Evolutionary conservation across 2,113 vertebrate species (phyloP), one percentile per base, ranked within the genome.

Genomic region (Chionodraco myersi): DNA sequence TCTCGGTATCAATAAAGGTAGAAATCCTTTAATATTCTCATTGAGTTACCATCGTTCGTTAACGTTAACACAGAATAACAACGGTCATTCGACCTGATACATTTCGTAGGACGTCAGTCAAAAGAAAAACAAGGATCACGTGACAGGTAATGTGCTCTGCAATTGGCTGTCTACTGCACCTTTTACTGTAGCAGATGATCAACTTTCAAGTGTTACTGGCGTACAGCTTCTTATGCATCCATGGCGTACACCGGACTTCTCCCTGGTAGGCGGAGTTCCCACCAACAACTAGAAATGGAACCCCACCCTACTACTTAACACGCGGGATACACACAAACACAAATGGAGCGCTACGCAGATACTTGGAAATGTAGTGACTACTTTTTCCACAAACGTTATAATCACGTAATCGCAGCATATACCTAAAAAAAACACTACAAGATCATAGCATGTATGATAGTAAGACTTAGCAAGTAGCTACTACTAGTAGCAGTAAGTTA

Each of bases 71-170:
- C 10, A n/a, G 30, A 59, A n/a, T 53, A 26, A 6, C 23, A 56
- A 21, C 36, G 21, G 69, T 73, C 21, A 63, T 21, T 77, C 4
- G 41, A 62, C 47, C 49, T 75, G 70, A 81, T 71, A 47, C 51
- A 41, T 54, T 67, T 74, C 6, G 41, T 66, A 16, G 5, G 44
- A 56, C 41, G 49, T 77, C 56, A 3, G 68, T 30, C 59, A 51
- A 53, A 62, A 76, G 79, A 80, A 93, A 90, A 93, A 92, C 91
- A 91, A 84, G 52, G 15, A 4, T 82, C 92, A 94, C 70, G 72
- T 93, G 93, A 49, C 1, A 1, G 0, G 0, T 0, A 0, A 5
- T 47, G 61, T 26, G 2, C 15, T 0, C 64, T 48, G 0, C 64
- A 1, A 94, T 93, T 93, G 93, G 94, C 23, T 86, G 45, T 6